Evolutionary conservation across 2,797 vertebrate genomes (phyloP).

Genomic region (Philypnodon macrostomus): DNA sequence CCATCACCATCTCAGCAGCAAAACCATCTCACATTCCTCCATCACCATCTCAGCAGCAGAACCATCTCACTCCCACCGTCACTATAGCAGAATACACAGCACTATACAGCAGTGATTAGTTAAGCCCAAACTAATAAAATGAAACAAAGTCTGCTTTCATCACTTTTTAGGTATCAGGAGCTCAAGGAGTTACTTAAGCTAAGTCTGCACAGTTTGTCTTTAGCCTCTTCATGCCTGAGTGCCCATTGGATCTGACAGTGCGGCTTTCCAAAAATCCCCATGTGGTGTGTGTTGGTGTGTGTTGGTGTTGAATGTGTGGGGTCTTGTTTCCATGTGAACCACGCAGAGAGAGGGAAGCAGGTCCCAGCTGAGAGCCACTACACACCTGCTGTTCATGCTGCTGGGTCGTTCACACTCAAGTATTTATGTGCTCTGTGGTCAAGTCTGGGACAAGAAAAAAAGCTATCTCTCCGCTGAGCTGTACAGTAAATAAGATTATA

Average conservation of each 20-base stretch:
- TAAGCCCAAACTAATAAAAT: neutral
- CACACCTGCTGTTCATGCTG: constrained; percentile 45
- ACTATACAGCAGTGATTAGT: too few relatives aligned
- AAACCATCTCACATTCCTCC: too few relatives aligned
- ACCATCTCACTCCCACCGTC: too few relatives aligned
- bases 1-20: too few relatives aligned
- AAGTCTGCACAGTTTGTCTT: constrained; percentile 23
- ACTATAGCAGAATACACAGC: too few relatives aligned
- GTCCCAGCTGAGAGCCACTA: constrained; percentile 15
- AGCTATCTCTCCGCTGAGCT: too few relatives aligned
- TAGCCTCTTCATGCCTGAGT: constrained; percentile 56
- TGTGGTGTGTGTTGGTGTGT: constrained; percentile 50
- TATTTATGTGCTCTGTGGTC: neutral
- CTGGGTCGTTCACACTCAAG: neutral
- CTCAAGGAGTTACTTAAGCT: constrained; percentile 21
- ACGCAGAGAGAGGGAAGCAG: constrained; percentile 42
- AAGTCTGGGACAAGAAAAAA: neutral
- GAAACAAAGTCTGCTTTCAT: constrained; percentile 6
- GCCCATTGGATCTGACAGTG: constrained; percentile 64
- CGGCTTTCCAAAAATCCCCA: constrained; percentile 65
- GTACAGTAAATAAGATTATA: too few relatives aligned
- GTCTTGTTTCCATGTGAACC: constrained; percentile 70
- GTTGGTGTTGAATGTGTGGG: too few relatives aligned
- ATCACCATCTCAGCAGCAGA: too few relatives aligned
- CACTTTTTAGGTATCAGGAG: too few relatives aligned